Conservation (phyloP, 2,797 vertebrate species). For the Erethizon dorsatum region DNA sequence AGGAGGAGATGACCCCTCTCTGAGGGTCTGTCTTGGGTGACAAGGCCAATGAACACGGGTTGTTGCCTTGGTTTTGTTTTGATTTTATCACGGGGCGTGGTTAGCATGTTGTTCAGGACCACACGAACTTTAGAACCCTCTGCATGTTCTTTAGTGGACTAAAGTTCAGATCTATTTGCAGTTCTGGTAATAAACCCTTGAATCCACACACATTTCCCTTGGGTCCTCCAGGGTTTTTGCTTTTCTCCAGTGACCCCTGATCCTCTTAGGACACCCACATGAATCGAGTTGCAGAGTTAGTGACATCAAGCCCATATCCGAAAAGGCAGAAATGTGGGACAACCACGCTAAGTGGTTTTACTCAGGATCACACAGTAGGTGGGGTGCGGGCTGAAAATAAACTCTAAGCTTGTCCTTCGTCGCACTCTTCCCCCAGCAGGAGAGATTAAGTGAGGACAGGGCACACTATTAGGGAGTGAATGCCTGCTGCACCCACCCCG, state of each 20-base stretch:
- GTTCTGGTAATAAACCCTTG: conserved; percentile 7
- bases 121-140: conserved; percentile 50
- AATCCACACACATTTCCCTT: background rate
- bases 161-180: conserved; percentile 62
- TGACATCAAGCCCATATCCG: background rate
- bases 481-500: background rate
- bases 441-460: background rate
- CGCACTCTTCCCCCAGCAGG: background rate
- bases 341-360: conserved; percentile 13
- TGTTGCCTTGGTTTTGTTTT: conserved; percentile 73
- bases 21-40: background rate
- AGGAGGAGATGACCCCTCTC: background rate
- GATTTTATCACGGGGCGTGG: conserved; percentile 72
- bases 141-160: background rate
- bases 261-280: background rate
- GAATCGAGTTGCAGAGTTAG: background rate
- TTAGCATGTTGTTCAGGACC: background rate
- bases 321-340: background rate
- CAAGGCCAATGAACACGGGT: background rate
- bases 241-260: background rate
- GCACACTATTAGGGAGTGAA: background rate
- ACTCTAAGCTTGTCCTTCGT: conserved; percentile 14
- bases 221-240: background rate
- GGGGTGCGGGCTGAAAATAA: conserved; percentile 58
- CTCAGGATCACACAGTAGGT: background rate